Percentiles rank a stretch among this genome's conserved stretches.
phyloP scores from a whole-genome alignment of 2,113 vertebrate species.

The Esox niger region DNA sequence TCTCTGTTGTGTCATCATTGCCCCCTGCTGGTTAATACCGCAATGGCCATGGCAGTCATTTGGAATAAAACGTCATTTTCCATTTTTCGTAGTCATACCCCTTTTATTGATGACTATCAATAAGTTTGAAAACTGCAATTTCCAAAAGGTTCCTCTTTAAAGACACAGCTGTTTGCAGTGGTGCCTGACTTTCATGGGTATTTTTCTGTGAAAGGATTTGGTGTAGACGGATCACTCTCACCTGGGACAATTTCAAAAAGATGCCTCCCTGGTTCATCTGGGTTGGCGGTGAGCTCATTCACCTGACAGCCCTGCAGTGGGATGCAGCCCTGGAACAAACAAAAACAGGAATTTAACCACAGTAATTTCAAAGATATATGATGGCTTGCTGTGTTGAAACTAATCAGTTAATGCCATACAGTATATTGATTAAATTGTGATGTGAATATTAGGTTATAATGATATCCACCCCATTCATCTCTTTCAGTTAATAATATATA shows the following conservation, averaged over 20 bases:
- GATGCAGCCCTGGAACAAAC: conserved; percentile 79
- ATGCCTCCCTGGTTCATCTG: conserved; percentile 84
- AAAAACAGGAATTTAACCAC: neutral
- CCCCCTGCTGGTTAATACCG: conserved; percentile 46
- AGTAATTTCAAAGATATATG: neutral
- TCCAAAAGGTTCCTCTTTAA: neutral
- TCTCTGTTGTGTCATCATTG: conserved; percentile 3
- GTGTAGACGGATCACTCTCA: conserved; percentile 51
- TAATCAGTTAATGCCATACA: neutral
- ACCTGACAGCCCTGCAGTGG: conserved; percentile 86
- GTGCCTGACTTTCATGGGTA: neutral
- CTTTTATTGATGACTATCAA: no score
- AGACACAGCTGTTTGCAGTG: neutral
- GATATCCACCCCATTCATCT: neutral
- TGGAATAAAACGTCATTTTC: no score
- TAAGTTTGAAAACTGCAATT: neutral
- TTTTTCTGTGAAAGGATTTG: neutral
- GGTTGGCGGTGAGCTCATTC: conserved; percentile 79
- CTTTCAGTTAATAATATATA: neutral
- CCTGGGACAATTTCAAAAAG: conserved; percentile 89
- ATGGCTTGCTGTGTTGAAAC: neutral
- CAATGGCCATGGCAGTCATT: no score
- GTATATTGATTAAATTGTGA: neutral
- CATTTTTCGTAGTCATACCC: no score
- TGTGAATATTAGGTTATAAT: neutral